Evolutionary conservation across 2,888 invertebrate species (phyloP), one percentile per base, ranked within the genome.

Genomic region (Entomobrya proxima): DNA sequence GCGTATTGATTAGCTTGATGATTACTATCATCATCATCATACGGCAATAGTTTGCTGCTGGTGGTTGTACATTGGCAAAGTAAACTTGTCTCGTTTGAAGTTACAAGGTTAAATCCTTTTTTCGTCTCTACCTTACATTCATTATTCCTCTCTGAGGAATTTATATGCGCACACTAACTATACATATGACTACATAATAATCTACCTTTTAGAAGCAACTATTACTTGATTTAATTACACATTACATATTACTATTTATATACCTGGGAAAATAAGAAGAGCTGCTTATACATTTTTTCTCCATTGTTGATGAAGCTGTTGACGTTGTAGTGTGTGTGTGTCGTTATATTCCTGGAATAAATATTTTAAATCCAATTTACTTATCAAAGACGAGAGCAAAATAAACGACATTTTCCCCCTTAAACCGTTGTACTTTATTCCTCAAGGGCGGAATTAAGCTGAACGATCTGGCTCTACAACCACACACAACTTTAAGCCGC

Each of bases 331-430:
- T n/a, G n/a, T n/a, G n/a, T n/a, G n/a, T n/a, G n/a, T n/a, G n/a
- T n/a, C n/a, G n/a, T n/a, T n/a, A n/a, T n/a, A n/a, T 64, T 64
- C 21, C 64, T 37, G 37, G 64, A 37, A 35, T 35, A 64, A 37
- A 37, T 61, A 64, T 37, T n/a, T 64, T 64, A 64, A 64, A 32
- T 64, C 37, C 64, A 64, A 64, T 64, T 64, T 64, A 13, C 27
- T 37, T 64, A 64, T 64, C 37, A 64, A 18, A 61, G 18, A 37
- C 18, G 11, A 64, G n/a, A 37, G 32, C 15, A 32, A 32, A 32
- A 32, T 61, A 61, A 32, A 55, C 24, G 55, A 55, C 55, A 55
- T 55, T 55, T 55, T n/a, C n/a, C n/a, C n/a, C n/a, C 32, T 32
- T 6, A 61, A 61, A 55, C 27, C 11, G 9, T 2, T 27, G 9